Evolutionary conservation across 2,113 vertebrate genomes (phyloP).

Genomic region (Hydrolagus affinis): DNA sequence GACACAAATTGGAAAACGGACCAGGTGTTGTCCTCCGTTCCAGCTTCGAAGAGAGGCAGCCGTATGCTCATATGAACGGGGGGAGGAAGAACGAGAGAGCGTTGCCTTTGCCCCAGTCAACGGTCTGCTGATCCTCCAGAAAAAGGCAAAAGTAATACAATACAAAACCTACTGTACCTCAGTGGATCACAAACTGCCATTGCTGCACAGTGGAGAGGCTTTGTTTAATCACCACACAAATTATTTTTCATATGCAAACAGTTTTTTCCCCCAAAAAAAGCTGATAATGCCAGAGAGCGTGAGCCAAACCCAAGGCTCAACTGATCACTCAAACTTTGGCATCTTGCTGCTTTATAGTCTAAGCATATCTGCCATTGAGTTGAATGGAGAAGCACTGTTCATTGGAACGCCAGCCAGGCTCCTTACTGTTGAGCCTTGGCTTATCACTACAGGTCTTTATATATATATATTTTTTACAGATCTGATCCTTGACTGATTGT

Average conservation of each 20-base stretch:
- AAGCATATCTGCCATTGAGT: constrained; percentile 71
- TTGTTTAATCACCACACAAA: constrained; percentile 55
- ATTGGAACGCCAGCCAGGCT: constrained; percentile 38
- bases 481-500: constrained; percentile 50
- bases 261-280: constrained; percentile 49
- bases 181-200: constrained; percentile 65
- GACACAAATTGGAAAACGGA: constrained; percentile 77
- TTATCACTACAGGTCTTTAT: constrained; percentile 49
- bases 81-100: constrained; percentile 86
- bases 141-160: constrained; percentile 46
- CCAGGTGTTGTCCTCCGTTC: constrained; percentile 71
- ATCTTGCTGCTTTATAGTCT: constrained; percentile 52
- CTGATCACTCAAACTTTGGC: constrained; percentile 31
- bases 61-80: constrained; percentile 96
- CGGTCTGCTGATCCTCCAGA: constrained; percentile 82
- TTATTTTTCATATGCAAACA: constrained; percentile 59
- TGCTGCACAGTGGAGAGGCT: constrained; percentile 61
- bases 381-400: constrained; percentile 69
- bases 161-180: constrained; percentile 75
- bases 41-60: constrained; percentile 85
- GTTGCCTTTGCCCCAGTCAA: constrained; percentile 92
- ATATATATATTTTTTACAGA: constrained; percentile 33
- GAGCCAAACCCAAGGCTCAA: background rate
- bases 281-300: background rate
- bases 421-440: constrained; percentile 56